Conservation (phyloP, 23 tunicate genomes). For the Clavelina lepadiformis region DNA sequence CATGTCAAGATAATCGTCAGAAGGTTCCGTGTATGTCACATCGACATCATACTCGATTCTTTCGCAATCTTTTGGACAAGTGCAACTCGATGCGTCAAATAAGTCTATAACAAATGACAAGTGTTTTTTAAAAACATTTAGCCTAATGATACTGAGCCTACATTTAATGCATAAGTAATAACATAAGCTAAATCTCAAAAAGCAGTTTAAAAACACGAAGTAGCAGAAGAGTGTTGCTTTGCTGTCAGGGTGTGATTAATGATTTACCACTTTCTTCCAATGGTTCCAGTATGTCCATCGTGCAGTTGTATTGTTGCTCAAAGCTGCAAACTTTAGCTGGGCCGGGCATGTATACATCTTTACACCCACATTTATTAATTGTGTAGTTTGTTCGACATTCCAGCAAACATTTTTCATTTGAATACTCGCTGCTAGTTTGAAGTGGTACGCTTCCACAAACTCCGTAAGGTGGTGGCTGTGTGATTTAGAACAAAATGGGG, state of each 20-base stretch:
- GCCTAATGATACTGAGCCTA: too few relatives aligned
- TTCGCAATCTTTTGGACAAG: conserved; percentile 8
- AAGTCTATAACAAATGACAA: background rate
- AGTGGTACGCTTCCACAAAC: conserved; percentile 38
- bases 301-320: background rate
- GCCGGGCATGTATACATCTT: conserved; percentile 27
- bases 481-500: too few relatives aligned
- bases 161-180: too few relatives aligned
- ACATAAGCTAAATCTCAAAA: too few relatives aligned
- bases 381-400: conserved; percentile 37
- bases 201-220: too few relatives aligned
- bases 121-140: too few relatives aligned
- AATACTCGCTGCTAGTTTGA: conserved; percentile 14
- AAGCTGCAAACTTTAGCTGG: conserved; percentile 4
- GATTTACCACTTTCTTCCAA: too few relatives aligned
- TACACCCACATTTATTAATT: conserved; percentile 27
- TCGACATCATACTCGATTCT: background rate
- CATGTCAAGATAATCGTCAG: background rate
- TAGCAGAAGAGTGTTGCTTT: too few relatives aligned
- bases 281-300: background rate
- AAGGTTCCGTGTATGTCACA: conserved; percentile 6
- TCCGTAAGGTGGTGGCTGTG: conserved; percentile 59
- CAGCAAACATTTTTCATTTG: conserved; percentile 33
- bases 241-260: too few relatives aligned
- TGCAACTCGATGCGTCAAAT: conserved; percentile 8